Evolutionary conservation across 2,888 invertebrate species (phyloP), one percentile per base, ranked within the genome.

Genomic region (Clepsis dumicolana): DNA sequence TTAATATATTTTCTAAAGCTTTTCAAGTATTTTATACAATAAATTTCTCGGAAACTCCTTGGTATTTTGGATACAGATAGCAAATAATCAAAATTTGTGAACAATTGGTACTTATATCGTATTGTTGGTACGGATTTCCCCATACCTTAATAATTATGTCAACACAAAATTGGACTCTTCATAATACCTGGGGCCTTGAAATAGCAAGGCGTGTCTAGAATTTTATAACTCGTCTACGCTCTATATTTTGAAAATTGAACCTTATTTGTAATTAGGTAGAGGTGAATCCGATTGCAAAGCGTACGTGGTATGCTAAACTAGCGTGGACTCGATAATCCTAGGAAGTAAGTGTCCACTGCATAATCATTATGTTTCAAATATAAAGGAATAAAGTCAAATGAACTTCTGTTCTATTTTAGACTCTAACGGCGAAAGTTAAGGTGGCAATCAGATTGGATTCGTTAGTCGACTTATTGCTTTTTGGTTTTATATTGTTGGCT

Each of bases 201-300:
- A 56, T 54, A 56, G 52, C 24, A 21, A 56, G 66, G 48, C 35
- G 66, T 66, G 66, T 54, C 35, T 62, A 54, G 61, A 66, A 66
- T 66, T 54, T 18, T 52, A 54, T 48, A 8, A 27, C 41, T 18
- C 3, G 2, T 24, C 16, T 62, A 18, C 66, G 24, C 5, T 4
- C 25, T 10, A 8, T 18, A 14, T 29, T 54, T 14, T 35, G 2
- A 27, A 62, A 27, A 61, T 27, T n/a, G 35, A 56, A 25, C 66
- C 48, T 18, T 62, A 62, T 35, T 66, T 2, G 4, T 62, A 5
- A 3, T 7, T 25, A 3, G 25, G 3, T 38, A 62, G 35, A 25
- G 32, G 44, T 56, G 35, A n/a, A 25, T 18, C 12, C 21, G 27
- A 25, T 5, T 21, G 54, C 61, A 59, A 32, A 21, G 24, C 14